Evolutionary conservation across 2,113 vertebrate species (phyloP), one percentile per base, ranked within the genome.

Genomic region (Corynorhinus townsendii): DNA sequence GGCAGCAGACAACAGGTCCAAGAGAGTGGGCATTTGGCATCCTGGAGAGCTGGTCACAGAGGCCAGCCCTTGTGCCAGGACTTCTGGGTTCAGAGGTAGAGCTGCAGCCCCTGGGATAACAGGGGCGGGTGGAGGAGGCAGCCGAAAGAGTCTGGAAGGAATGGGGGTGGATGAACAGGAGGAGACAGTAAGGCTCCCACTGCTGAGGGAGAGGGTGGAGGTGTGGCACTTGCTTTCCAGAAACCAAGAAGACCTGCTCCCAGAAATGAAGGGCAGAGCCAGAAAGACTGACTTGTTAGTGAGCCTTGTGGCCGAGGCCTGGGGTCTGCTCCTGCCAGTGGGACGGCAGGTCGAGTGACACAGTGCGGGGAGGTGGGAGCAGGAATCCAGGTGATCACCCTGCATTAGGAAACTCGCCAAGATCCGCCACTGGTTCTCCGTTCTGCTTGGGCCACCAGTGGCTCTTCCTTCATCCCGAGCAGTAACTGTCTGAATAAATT

Each of bases 281-380:
- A 11, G 0, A 17, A 79, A 43, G 45, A 64, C 38, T 71, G 73
- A 22, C 47, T 15, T 56, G 35, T 33, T 19, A n/a, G 2, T 10
- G 38, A 90, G 45, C 28, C 19, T 43, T 22, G 11, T 5, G 49
- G 49, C 28, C 10, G 11, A 43, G 47, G 33, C 35, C 69, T 4
- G 7, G 16, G 22, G 30, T 16, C 73, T 66, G 35, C 30, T 24
- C 45, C n/a, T 7, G 62, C 64, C n/a, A 24, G 12, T 11, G 81
- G 86, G 49, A 54, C 69, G 66, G 47, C 40, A 56, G 4, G 47
- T 54, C 33, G 33, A 72, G 38, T 20, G 49, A 69, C 83, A 7
- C 2, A 0, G 0, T 4, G 12, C 11, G 3, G 17, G 24, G 64
- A 24, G 19, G 11, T 12, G 0, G 16, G 19, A 56, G 4, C 40